A percentile compares a stretch with the other conserved stretches of the same genome.
Evolutionary conservation across 2,797 vertebrate genomes (phyloP).

Genomic region (Phalanger gymnotis): DNA sequence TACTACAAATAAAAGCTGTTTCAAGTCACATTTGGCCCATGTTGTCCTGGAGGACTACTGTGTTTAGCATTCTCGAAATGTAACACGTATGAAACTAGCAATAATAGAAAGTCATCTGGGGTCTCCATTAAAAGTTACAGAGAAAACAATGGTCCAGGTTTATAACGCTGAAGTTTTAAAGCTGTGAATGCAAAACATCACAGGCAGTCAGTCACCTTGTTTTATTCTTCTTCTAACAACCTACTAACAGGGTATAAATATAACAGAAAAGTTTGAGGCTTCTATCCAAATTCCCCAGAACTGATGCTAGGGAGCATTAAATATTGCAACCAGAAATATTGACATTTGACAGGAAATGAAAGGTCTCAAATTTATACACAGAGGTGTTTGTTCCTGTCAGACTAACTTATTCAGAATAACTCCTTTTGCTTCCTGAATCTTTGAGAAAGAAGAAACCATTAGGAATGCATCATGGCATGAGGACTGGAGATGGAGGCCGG

Average conservation of each 20-base stretch:
- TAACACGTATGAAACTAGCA: conserved; percentile 54
- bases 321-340: conserved; percentile 86
- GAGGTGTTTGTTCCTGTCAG: conserved; percentile 85
- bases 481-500: conserved; percentile 45
- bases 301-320: conserved; percentile 83
- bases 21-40: conserved; percentile 21
- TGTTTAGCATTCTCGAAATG: conserved; percentile 72
- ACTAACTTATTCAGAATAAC: conserved; percentile 81
- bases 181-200: conserved; percentile 80
- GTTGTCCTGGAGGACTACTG: not conserved
- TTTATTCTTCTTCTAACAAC: conserved; percentile 84
- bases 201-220: conserved; percentile 77
- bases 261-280: conserved; percentile 85
- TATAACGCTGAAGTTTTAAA: conserved; percentile 80
- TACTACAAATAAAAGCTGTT: conserved; percentile 14
- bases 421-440: conserved; percentile 86
- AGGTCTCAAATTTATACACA: conserved; percentile 86
- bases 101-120: conserved; percentile 69
- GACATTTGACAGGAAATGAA: conserved; percentile 86
- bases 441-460: conserved; percentile 85
- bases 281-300: conserved; percentile 79
- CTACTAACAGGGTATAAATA: conserved; percentile 83
- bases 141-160: conserved; percentile 75
- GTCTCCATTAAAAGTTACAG: conserved; percentile 69
- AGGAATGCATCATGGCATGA: conserved; percentile 82